Percentiles rank a stretch among this genome's conserved stretches.
Evolutionary conservation across 2,888 invertebrate genomes (phyloP).

Genomic region (Dinocampus coccinellae): DNA sequence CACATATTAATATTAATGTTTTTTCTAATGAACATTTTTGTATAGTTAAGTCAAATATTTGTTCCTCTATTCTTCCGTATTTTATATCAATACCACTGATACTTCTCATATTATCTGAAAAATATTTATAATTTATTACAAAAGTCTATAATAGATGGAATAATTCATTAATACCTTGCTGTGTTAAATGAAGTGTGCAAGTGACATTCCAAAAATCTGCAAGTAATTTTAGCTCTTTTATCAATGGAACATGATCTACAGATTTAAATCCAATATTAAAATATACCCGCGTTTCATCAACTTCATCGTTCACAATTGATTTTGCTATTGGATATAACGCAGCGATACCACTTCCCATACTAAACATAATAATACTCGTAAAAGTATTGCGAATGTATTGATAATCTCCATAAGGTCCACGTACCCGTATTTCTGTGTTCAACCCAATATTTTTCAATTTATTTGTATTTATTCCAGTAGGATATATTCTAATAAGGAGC

Average conservation of each 20-base stretch:
- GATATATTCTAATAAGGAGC: constrained; percentile 60
- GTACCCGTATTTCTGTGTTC: constrained; percentile 52
- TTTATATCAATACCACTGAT: constrained; percentile 55
- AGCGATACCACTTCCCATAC: constrained; percentile 64
- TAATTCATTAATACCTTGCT: constrained; percentile 46
- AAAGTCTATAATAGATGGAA: not conserved
- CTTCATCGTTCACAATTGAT: constrained; percentile 56
- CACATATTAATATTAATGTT: constrained; percentile 63
- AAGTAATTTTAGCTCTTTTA: constrained; percentile 55
- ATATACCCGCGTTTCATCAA: constrained; percentile 59
- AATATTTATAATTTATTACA: constrained; percentile 16
- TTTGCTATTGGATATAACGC: constrained; percentile 60
- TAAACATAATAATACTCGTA: constrained; percentile 58
- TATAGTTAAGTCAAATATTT: constrained; percentile 44
- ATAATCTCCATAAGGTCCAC: constrained; percentile 65
- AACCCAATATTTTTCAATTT: constrained; percentile 49
- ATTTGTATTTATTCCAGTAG: constrained; percentile 54
- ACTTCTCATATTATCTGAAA: constrained; percentile 46
- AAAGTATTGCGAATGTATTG: constrained; percentile 59
- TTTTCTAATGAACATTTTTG: constrained; percentile 38
- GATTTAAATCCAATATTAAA: constrained; percentile 58
- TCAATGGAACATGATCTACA: constrained; percentile 56
- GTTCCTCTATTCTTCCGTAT: constrained; percentile 48
- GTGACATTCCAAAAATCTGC: constrained; percentile 64
- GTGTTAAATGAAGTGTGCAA: constrained; percentile 58